These are phyloP conservation scores for Macrobrachium rosenbergii DNA, from an alignment of 1,140 invertebrate species.

Conservation along the genomic window DNA sequence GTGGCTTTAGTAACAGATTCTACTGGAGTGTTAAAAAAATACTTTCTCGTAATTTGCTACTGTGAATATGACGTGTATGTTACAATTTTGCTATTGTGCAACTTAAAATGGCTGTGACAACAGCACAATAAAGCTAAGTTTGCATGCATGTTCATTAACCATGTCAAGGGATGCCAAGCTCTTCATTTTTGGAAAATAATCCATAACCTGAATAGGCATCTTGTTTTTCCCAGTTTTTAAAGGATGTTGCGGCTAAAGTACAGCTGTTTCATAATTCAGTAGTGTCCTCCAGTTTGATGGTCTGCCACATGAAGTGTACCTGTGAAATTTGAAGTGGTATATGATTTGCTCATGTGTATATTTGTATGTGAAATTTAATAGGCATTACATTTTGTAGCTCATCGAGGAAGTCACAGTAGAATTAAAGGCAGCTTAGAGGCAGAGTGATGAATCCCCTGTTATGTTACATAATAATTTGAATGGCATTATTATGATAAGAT, in stretches of 20 bases:
- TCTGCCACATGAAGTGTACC: no score
- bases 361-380: background rate
- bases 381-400: no score
- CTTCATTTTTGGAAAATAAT: no score
- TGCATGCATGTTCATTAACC: no score
- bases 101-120: constrained; percentile 54
- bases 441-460: constrained; percentile 49
- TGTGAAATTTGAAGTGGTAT: background rate
- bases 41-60: background rate
- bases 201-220: no score
- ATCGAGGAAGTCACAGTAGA: background rate
- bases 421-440: constrained; percentile 42
- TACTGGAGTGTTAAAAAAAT: no score
- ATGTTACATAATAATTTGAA: constrained; percentile 42
- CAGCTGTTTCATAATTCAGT: no score
- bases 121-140: constrained; percentile 1
- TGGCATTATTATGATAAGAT: constrained; percentile 57
- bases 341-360: constrained; percentile 2
- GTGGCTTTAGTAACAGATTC: no score
- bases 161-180: no score
- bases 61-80: constrained; percentile 5
- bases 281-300: no score
- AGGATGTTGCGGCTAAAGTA: no score
- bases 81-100: constrained; percentile 48
- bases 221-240: no score